Evolutionary conservation across 2,888 invertebrate genomes (phyloP), one percentile per base, ranked within the genome.

Genomic region (Heteropelma amictum): DNA sequence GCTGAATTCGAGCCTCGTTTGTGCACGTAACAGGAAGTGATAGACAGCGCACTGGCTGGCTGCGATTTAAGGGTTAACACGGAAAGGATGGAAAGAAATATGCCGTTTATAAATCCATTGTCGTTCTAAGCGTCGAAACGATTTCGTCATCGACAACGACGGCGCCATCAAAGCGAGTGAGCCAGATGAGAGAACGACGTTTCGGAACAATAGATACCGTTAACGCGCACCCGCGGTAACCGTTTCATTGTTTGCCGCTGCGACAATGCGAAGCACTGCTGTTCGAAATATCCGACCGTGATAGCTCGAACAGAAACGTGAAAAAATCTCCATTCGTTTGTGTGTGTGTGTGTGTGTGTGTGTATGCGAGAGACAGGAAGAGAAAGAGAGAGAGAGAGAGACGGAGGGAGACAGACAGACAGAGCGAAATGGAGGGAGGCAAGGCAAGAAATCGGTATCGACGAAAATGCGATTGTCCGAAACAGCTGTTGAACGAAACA

Each of bases 221-320:
- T 85, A 86, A 86, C 85, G 84, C 83, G 83, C n/a, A 26, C 79
- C 78, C 80, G 38, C 21, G 79, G 82, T 85, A 84, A 85, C 84
- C 82, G 81, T 84, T 84, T 86, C 83, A 87, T 86, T 86, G 86
- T 86, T 86, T 83, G 61, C 38, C 45, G 12, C 42, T 49, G 77
- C 80, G 81, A 85, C 86, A 85, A 84, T 84, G 83, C 81, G 64
- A 64, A 53, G 28, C 53, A 17, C 12, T 28, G 63, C 51, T 26
- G 61, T 72, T 70, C 45, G 71, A 77, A 77, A 77, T 74, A 76
- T 67, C 69, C 53, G 53, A 14, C 40, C 33, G 26, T 33, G 54
- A 69, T 14, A 26, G 38, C n/a, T 6, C 45, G 7, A 14, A 42
- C 12, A 35, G 47, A 45, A 14, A 23, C 12, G 33, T 17, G 4